phyloP scores from a whole-genome alignment of 1,140 invertebrate species.

The Telenomus remus region DNA sequence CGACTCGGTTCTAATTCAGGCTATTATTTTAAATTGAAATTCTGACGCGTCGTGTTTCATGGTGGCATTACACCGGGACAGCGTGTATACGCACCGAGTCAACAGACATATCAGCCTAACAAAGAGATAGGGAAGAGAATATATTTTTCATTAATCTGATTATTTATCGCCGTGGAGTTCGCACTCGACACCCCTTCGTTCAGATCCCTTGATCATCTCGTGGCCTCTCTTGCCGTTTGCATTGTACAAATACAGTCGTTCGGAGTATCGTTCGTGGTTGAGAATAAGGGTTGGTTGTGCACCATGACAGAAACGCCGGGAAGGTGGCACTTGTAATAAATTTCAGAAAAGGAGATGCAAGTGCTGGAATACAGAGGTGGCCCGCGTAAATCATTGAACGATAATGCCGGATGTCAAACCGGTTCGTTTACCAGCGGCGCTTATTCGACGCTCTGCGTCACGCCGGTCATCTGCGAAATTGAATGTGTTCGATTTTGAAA shows the following conservation, averaged over 20 bases:
- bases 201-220: slow-evolving; percentile 47
- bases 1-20: not conserved
- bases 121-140: slow-evolving; percentile 56
- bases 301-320: slow-evolving; percentile 33
- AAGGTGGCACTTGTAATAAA: slow-evolving; percentile 64
- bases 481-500: slow-evolving; percentile 56
- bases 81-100: slow-evolving; percentile 31
- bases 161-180: slow-evolving; percentile 71
- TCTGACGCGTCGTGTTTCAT: slow-evolving; percentile 25
- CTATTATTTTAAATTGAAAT: slow-evolving; percentile 23
- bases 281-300: slow-evolving; percentile 49
- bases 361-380: slow-evolving; percentile 68
- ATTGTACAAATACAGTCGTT: slow-evolving; percentile 52
- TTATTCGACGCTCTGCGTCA: slow-evolving; percentile 31
- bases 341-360: slow-evolving; percentile 69
- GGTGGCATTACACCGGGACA: slow-evolving; percentile 31
- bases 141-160: slow-evolving; percentile 76
- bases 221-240: slow-evolving; percentile 60
- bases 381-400: slow-evolving; percentile 69
- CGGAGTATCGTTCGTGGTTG: slow-evolving; percentile 37
- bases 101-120: slow-evolving; percentile 40
- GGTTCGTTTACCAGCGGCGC: slow-evolving; percentile 66
- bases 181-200: slow-evolving; percentile 50
- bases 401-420: slow-evolving; percentile 71
- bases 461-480: slow-evolving; percentile 54